phyloP scores from a whole-genome alignment of 2,797 vertebrate genomes.

The Coregonus suidteri region DNA sequence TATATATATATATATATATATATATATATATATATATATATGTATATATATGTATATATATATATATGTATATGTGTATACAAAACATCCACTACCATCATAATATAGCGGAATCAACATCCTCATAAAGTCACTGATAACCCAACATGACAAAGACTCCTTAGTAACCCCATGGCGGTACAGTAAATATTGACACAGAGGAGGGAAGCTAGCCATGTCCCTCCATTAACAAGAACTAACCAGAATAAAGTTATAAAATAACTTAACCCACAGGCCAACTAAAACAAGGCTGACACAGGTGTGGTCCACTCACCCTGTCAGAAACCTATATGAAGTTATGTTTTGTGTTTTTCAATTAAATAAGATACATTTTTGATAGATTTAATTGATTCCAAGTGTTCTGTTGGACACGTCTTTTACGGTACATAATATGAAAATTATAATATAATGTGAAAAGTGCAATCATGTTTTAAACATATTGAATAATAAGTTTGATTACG shows the following conservation, averaged over 20 bases:
- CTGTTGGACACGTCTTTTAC: too few species aligned
- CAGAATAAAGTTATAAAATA: constrained; percentile 4
- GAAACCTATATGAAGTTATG: not conserved
- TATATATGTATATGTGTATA: not conserved
- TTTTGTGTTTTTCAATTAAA: too few species aligned
- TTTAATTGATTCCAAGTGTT: too few species aligned
- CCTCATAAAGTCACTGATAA: constrained; percentile 38
- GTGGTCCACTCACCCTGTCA: not conserved
- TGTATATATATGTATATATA: too few species aligned
- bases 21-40: not conserved
- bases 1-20: not conserved
- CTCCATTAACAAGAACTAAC: constrained; percentile 16
- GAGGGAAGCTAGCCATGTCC: constrained; percentile 17
- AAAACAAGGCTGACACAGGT: not conserved
- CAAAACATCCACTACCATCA: not conserved
- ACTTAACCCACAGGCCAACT: not conserved
- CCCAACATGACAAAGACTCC: constrained; percentile 17
- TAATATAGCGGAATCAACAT: constrained; percentile 32
- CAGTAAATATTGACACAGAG: constrained; percentile 36
- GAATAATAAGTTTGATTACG: too few species aligned
- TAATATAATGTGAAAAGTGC: too few species aligned
- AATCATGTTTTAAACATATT: too few species aligned
- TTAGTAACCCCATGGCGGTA: constrained; percentile 17
- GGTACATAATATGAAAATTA: too few species aligned
- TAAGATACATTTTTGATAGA: too few species aligned